Evolutionary conservation across 2,113 vertebrate genomes (phyloP).

Genomic region (Sorex araneus): DNA sequence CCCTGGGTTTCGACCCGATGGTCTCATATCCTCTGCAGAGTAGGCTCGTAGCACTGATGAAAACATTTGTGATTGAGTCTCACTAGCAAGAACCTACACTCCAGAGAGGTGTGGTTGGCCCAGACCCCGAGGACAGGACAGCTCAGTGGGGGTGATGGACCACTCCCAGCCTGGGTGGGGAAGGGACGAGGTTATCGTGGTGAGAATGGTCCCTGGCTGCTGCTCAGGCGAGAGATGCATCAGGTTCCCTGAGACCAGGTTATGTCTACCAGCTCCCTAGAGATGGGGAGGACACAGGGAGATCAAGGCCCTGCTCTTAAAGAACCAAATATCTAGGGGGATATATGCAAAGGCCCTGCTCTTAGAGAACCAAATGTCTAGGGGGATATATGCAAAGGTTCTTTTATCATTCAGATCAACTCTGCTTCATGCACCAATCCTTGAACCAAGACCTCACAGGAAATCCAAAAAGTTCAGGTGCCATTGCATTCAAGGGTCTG

Average conservation of each 20-base stretch:
- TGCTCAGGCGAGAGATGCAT: not conserved
- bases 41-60: not conserved
- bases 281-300: too few relatives aligned
- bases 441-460: not conserved
- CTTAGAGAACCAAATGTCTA: not conserved
- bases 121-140: too few relatives aligned
- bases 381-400: not conserved
- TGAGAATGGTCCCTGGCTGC: not conserved
- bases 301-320: not conserved
- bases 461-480: not conserved
- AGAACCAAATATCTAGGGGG: not conserved
- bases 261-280: too few relatives aligned
- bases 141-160: too few relatives aligned
- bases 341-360: not conserved
- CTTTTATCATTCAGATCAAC: not conserved
- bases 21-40: slow-evolving; percentile 16
- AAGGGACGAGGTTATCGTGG: too few relatives aligned
- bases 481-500: not conserved
- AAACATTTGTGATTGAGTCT: slow-evolving; percentile 14
- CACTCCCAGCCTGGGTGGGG: too few relatives aligned
- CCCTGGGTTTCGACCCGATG: not conserved
- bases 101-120: not conserved
- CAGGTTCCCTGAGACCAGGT: too few relatives aligned
- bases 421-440: not conserved
- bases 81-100: slow-evolving; percentile 59